Conservation (phyloP, 1,140 invertebrate genomes). For the Tyrophagus putrescentiae region DNA sequence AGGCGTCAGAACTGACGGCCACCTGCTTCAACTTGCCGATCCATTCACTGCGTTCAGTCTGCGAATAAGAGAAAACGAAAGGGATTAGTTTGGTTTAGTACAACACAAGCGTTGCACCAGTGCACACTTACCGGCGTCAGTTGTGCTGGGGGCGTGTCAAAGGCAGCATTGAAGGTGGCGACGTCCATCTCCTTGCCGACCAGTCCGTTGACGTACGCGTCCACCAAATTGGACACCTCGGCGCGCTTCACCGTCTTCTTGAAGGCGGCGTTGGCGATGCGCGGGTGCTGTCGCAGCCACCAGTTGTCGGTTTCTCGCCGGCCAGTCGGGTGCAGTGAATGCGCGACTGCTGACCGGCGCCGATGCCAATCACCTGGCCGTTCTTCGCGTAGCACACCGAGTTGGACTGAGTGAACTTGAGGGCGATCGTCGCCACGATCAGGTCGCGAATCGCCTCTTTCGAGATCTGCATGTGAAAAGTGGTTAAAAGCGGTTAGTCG, state of each 20-base stretch:
- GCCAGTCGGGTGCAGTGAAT: conserved; percentile 94
- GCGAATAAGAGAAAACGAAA: background rate
- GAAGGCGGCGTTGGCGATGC: conserved; percentile 69
- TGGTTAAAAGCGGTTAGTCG: background rate
- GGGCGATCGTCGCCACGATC: conserved; percentile 83
- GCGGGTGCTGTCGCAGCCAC: conserved; percentile 89
- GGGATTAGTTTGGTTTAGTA: background rate
- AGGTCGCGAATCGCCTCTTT: conserved; percentile 67
- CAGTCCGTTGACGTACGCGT: conserved; percentile 81
- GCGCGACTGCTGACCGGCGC: conserved; percentile 89
- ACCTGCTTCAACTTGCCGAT: conserved; percentile 61
- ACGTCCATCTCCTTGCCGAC: conserved; percentile 61
- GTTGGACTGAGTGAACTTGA: conserved; percentile 97
- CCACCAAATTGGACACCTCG: conserved; percentile 86
- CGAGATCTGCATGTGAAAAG: conserved; percentile 41
- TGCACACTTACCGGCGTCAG: conserved; percentile 39
- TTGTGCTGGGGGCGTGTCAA: conserved; percentile 54
- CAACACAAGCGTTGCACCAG: background rate
- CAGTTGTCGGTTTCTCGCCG: conserved; percentile 93
- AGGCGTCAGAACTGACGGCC: conserved; percentile 88
- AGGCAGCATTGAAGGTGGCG: conserved; percentile 49
- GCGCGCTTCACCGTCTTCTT: conserved; percentile 74
- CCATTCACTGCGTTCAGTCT: conserved; percentile 58
- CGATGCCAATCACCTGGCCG: conserved; percentile 89
- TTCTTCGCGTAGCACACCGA: conserved; percentile 81